Percentiles rank a stretch among this genome's conserved stretches.
phyloP scores from a whole-genome alignment of 2,888 invertebrate genomes.

The Pseudococcus viburni region DNA sequence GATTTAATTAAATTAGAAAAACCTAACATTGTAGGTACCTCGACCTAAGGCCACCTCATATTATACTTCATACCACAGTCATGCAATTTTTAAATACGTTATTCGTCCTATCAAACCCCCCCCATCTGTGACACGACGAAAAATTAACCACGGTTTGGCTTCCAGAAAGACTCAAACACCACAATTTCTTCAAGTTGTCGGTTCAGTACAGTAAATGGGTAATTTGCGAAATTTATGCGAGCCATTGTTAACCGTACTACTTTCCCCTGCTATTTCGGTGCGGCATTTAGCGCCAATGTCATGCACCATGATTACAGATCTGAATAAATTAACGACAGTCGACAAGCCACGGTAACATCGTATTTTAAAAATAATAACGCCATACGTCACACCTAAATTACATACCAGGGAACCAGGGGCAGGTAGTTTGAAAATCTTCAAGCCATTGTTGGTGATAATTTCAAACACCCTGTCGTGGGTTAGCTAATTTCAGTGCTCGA shows the following conservation, averaged over 20 bases:
- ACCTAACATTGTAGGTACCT: too few species aligned
- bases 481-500: too few species aligned
- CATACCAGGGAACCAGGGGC: neutral
- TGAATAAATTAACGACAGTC: constrained; percentile 35
- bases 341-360: neutral
- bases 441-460: neutral
- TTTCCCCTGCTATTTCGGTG: neutral
- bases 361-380: constrained; percentile 24
- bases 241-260: neutral
- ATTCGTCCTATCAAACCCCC: neutral
- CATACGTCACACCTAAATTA: neutral
- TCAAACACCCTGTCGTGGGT: neutral
- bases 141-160: neutral
- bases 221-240: constrained; percentile 47
- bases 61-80: neutral
- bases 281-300: constrained; percentile 18
- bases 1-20: neutral
- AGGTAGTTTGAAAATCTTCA: neutral
- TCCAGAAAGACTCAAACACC: neutral
- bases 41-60: neutral
- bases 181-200: constrained; percentile 24
- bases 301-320: constrained; percentile 36
- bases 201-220: neutral
- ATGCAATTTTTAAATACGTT: constrained; percentile 39
- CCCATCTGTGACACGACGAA: neutral